phyloP scores from a whole-genome alignment of 2,113 vertebrate genomes.

The Tragulus kanchil region DNA sequence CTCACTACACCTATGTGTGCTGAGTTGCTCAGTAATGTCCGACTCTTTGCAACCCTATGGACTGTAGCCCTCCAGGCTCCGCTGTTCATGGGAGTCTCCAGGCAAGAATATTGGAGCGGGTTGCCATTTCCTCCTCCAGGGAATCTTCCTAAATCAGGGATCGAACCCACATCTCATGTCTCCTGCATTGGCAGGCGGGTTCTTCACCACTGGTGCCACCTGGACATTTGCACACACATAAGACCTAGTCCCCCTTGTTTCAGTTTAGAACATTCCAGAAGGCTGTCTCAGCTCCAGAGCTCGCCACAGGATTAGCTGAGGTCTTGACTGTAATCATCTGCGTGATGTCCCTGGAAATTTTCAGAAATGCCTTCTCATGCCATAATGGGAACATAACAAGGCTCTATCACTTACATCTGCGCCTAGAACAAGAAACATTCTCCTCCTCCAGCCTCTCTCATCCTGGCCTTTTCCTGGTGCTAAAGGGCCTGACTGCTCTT shows the following conservation, averaged over 20 bases:
- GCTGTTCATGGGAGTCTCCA: no score
- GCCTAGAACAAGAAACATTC: neutral
- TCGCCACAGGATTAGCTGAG: neutral
- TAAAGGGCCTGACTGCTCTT: accelerated
- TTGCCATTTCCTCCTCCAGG: no score
- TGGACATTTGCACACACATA: neutral
- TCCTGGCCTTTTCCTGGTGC: neutral
- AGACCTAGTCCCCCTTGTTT: neutral
- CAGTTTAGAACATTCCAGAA: neutral
- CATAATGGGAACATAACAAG: accelerated
- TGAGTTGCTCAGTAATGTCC: no score
- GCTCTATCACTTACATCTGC: accelerated
- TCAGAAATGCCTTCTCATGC: neutral
- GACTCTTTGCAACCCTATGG: no score
- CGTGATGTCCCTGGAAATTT: neutral
- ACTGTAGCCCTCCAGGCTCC: no score
- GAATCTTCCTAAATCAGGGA: no score
- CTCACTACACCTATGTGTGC: neutral
- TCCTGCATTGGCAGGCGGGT: no score
- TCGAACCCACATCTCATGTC: no score
- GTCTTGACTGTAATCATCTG: neutral
- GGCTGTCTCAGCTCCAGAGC: neutral
- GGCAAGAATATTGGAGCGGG: no score
- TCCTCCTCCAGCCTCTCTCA: neutral
- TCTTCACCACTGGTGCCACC: no score